Conservation (phyloP, 2,797 vertebrate species). For the Pantherophis vulpinus region DNA sequence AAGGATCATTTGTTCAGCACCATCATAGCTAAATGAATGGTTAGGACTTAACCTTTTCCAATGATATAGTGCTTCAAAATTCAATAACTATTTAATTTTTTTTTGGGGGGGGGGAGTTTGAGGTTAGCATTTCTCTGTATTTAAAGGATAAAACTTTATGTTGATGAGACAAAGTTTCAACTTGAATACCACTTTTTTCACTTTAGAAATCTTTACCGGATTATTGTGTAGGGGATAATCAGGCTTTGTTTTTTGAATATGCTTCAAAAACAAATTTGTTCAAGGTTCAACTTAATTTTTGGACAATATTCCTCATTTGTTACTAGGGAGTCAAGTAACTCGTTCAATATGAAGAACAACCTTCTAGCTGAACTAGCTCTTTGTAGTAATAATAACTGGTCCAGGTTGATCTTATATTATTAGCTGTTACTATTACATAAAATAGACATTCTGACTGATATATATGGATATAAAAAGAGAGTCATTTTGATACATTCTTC, state of each 20-base stretch:
- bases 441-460: neutral
- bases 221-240: neutral
- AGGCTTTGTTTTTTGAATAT: neutral
- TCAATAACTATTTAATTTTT: neutral
- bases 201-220: neutral
- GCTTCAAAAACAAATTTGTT: neutral
- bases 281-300: neutral
- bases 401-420: neutral
- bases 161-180: neutral
- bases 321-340: neutral
- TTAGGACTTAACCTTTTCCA: neutral
- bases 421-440: neutral
- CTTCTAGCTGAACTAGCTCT: neutral
- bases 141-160: neutral
- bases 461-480: neutral
- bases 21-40: neutral
- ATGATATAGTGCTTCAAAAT: neutral
- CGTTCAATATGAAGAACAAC: neutral
- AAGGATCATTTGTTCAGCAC: neutral
- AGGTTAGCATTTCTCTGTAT: neutral
- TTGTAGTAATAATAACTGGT: neutral
- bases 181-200: neutral
- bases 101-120: too few relatives aligned
- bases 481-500: neutral
- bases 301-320: neutral